Evolutionary conservation across 23 tunicate species (phyloP).

Genomic region (Styela plicata): DNA sequence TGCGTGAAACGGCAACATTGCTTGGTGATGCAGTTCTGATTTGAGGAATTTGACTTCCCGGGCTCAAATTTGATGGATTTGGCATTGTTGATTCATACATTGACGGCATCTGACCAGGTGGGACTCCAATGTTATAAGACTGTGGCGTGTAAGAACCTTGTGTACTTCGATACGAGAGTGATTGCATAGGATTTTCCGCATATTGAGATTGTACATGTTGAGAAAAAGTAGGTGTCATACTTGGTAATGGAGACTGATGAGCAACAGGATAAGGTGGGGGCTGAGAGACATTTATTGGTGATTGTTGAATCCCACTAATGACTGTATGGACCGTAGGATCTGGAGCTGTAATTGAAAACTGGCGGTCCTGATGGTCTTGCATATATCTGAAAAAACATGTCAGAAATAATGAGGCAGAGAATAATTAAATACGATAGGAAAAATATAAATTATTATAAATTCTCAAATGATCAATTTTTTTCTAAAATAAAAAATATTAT

Average conservation of each 20-base stretch:
- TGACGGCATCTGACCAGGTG: background rate
- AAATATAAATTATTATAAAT: too few relatives aligned
- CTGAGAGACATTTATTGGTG: background rate
- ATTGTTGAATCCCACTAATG: background rate
- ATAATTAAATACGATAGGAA: too few relatives aligned
- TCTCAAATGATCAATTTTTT: too few relatives aligned
- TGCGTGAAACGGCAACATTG: background rate
- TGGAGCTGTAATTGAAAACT: background rate
- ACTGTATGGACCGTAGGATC: background rate
- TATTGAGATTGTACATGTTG: conserved; percentile 7
- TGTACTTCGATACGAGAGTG: background rate
- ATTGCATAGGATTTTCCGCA: background rate
- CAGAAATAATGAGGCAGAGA: too few relatives aligned
- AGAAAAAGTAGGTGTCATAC: conserved; percentile 15
- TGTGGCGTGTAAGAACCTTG: background rate
- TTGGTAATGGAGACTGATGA: background rate
- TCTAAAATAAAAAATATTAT: too few relatives aligned
- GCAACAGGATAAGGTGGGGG: conserved; percentile 16
- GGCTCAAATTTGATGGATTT: background rate
- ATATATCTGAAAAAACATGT: background rate
- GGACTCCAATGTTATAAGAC: background rate
- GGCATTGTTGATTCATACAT: background rate
- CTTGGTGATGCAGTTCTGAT: background rate
- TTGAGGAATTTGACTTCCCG: background rate
- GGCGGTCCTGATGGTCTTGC: background rate